Evolutionary conservation across 2,797 vertebrate genomes (phyloP).

Genomic region (Tachyglossus aculeatus): DNA sequence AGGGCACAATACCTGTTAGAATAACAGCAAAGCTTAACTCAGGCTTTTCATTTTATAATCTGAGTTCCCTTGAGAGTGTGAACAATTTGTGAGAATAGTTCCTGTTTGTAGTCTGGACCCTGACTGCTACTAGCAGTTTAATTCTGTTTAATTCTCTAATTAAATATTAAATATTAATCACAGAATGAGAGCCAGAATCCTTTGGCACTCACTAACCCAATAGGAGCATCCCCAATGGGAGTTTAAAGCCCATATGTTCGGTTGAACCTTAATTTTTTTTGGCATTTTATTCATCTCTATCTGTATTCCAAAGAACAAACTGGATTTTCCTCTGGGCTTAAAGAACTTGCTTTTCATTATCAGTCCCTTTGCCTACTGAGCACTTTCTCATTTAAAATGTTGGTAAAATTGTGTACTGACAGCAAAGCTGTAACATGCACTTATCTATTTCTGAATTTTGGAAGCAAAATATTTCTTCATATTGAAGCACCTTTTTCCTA

Average conservation of each 20-base stretch:
- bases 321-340: neutral
- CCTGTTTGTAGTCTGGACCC: constrained; percentile 2
- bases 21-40: neutral
- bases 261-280: constrained; percentile 2
- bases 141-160: too few species aligned
- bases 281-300: too few species aligned
- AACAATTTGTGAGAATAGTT: constrained; percentile 1
- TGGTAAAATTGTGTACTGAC: constrained; percentile 15
- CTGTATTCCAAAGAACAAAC: too few species aligned
- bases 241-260: neutral
- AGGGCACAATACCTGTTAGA: neutral
- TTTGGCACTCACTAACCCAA: constrained; percentile 29
- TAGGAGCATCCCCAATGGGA: constrained; percentile 19
- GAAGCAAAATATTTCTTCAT: neutral
- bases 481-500: neutral
- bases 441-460: neutral
- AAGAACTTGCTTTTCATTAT: constrained; percentile 16
- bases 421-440: neutral
- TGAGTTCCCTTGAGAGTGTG: neutral
- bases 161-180: constrained; percentile 45
- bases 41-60: constrained; percentile 5
- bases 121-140: constrained; percentile 34
- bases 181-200: constrained; percentile 26
- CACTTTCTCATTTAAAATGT: constrained; percentile 30
- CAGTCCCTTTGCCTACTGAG: constrained; percentile 25